Conservation (phyloP, 1,140 invertebrate genomes). For the Panonychus citri region DNA sequence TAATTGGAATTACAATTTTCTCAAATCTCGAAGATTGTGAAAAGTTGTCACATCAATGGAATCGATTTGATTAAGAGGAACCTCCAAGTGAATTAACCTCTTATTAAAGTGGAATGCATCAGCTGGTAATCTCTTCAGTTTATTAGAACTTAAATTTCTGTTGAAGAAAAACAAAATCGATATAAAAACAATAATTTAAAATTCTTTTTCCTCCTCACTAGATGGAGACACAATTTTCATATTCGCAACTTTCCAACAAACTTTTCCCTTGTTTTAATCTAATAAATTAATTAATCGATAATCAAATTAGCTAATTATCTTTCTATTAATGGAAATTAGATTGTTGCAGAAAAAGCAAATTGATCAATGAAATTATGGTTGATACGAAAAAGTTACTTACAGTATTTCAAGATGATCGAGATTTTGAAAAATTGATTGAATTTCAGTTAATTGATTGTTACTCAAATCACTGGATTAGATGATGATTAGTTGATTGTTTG, state of each 20-base stretch:
- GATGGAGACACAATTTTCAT: no score
- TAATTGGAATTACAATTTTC: background rate
- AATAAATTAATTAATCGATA: no score
- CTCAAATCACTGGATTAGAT: background rate
- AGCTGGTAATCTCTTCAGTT: background rate
- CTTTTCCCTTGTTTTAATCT: no score
- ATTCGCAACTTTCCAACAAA: no score
- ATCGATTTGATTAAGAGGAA: background rate
- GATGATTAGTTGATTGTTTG: background rate
- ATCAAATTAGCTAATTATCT: no score
- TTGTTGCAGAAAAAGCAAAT: no score
- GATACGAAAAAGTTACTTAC: background rate
- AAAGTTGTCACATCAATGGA: background rate
- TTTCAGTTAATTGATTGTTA: background rate
- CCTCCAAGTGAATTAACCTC: background rate
- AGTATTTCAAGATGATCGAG: background rate
- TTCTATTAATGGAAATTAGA: no score
- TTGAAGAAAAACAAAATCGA: background rate
- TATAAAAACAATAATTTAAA: background rate
- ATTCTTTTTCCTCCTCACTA: no score
- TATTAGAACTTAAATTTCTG: background rate
- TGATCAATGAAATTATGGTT: no score
- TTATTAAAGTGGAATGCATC: background rate
- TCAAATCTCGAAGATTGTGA: background rate
- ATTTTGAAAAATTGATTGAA: background rate